Evolutionary conservation across 2,888 invertebrate genomes (phyloP).

Genomic region (Eupithecia centaureata): DNA sequence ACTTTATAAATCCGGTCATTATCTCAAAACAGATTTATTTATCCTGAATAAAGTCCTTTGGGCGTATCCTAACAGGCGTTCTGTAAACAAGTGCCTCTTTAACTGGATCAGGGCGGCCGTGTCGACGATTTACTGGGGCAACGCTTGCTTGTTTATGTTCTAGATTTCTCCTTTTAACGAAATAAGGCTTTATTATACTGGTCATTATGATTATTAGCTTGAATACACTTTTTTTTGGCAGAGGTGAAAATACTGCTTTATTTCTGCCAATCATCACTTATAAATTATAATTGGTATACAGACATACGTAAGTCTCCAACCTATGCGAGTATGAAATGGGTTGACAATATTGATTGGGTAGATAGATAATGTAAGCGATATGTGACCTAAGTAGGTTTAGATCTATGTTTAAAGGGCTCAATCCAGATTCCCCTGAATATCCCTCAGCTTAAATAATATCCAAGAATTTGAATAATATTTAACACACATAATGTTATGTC

Average conservation of each 20-base stretch:
- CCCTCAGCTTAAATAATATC: too few species aligned
- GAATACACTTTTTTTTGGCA: not conserved
- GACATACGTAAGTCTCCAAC: not conserved
- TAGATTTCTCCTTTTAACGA: not conserved
- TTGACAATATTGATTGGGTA: not conserved
- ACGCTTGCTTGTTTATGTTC: not conserved
- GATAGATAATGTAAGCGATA: too few species aligned
- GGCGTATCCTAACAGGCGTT: slow-evolving; percentile 52
- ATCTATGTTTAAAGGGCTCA: too few species aligned
- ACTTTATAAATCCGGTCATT: slow-evolving; percentile 47
- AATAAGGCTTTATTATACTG: not conserved
- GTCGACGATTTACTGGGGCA: slow-evolving; percentile 7
- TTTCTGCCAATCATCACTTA: not conserved
- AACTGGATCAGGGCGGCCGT: slow-evolving; percentile 41
- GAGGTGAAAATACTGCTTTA: not conserved
- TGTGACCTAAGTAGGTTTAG: not conserved
- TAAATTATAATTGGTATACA: not conserved
- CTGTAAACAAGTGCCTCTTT: slow-evolving; percentile 51
- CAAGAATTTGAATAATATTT: not conserved
- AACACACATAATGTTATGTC: too few species aligned
- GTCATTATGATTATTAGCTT: not conserved
- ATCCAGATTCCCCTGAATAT: too few species aligned
- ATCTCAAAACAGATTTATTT: slow-evolving; percentile 53
- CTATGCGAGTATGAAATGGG: not conserved
- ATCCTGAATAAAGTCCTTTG: slow-evolving; percentile 51